phyloP scores from a whole-genome alignment of 2,888 invertebrate species.

The Amphipyra berbera region DNA sequence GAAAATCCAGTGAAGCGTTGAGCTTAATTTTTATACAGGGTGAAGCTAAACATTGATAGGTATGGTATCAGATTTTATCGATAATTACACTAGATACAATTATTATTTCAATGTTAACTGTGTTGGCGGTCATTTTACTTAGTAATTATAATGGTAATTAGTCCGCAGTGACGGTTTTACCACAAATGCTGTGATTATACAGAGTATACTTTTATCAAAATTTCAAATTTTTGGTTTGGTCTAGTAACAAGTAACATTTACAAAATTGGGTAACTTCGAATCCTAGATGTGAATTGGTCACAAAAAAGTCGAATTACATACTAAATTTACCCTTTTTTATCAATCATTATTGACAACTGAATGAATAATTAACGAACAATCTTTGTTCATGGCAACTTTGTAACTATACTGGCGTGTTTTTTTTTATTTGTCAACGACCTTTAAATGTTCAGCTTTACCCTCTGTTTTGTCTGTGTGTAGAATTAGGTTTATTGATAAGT shows the following conservation, averaged over 20 bases:
- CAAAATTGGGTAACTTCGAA: too few relatives aligned
- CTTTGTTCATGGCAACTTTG: not conserved
- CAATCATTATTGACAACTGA: not conserved
- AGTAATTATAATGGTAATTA: conserved; percentile 10
- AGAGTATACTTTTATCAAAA: too few relatives aligned
- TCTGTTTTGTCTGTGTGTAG: conserved; percentile 48
- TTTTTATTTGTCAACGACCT: not conserved
- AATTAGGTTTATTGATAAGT: conserved; percentile 54
- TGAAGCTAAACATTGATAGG: conserved; percentile 56
- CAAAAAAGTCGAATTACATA: too few relatives aligned
- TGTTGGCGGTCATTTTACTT: conserved; percentile 35
- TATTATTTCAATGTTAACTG: conserved; percentile 20
- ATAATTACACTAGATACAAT: conserved; percentile 14
- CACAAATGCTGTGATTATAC: too few relatives aligned
- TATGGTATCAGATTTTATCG: conserved; percentile 25
- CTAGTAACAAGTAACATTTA: too few relatives aligned
- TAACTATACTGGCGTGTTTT: not conserved
- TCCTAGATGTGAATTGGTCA: too few relatives aligned
- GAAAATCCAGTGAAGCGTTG: conserved; percentile 73
- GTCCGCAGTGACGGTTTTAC: not conserved
- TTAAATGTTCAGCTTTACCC: conserved; percentile 57
- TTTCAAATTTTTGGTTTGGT: too few relatives aligned
- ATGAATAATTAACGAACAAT: conserved; percentile 13
- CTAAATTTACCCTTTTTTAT: too few relatives aligned
- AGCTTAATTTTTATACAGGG: conserved; percentile 60